A percentile compares a stretch with the other conserved stretches of the same genome.
These are phyloP conservation scores for Propithecus perrieri DNA, from an alignment of 2,797 vertebrate genomes.

Conservation along the genomic window DNA sequence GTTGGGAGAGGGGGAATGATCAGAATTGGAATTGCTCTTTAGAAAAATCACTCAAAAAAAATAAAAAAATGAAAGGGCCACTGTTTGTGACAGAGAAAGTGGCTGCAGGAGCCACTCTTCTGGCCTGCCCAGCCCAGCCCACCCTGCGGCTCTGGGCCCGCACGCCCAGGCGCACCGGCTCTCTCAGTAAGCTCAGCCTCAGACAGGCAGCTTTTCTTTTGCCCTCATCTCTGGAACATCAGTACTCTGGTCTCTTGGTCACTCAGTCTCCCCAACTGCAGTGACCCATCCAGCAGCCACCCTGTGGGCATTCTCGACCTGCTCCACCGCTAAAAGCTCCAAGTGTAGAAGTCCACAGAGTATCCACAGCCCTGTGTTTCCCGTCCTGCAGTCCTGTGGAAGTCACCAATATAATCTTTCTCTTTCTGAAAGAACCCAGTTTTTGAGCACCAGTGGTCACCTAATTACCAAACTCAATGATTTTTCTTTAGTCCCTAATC, in stretches of 20 bases:
- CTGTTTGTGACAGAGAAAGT: neutral
- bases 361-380: neutral
- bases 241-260: neutral
- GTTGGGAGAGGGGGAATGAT: neutral
- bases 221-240: neutral
- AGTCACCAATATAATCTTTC: neutral
- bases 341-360: neutral
- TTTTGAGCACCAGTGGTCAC: neutral
- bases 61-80: neutral
- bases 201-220: neutral
- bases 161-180: fast-evolving
- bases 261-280: neutral
- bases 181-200: neutral
- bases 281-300: neutral
- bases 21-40: neutral
- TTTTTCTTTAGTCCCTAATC: neutral
- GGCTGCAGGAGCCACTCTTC: neutral
- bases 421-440: neutral
- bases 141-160: neutral
- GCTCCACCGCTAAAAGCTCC: neutral
- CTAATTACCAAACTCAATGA: neutral
- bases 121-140: too few species aligned
- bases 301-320: too few species aligned
- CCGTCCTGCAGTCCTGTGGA: neutral
- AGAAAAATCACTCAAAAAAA: neutral